Base-by-base conservation (phyloP, 2,797 vertebrate species). In the Poeciliopsis gracilis region DNA sequence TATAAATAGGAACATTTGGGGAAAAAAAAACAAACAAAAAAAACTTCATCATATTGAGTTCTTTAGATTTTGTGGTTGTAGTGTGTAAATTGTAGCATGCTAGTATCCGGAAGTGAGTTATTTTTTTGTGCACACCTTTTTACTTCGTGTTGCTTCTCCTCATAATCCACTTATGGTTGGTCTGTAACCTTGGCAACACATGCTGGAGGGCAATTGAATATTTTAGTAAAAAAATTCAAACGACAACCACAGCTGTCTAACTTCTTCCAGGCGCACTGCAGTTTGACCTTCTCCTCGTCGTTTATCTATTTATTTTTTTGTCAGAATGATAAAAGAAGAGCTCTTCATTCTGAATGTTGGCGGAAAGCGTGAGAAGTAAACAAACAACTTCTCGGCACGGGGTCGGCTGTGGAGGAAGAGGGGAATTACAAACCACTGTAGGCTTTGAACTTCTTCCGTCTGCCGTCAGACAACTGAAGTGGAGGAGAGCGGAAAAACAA, bases 111-210 rank as follows among this genome's bases (percentile, higher is more conserved):
- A 43, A 69, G 25, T 15, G 66, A 67, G 38, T 25, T 43, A 6
- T 43, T 41, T 12, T 12, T 69, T 43, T 69, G 11, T 69, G 23
- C 2, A 86, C 85, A 38, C n/a, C 83, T 72, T 78, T 80, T 77
- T 89, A 77, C 75, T 85, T 86, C 66, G 41, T 87, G 75, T 84
- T 90, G 80, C 82, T 87, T 81, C 82, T 82, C 84, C 80, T 81
- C 77, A 82, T 75, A 85, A 86, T 83, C 89, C 88, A 93, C 91
- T 90, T 72, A 86, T 88, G 76, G 88, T 82, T 90, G 80, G 84
- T 84, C 80, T 84, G 92, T 94, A 91, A 94, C 93, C 93, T 86
- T 93, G 90, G 91, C 82, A 93, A 93, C 93, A 81, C 61, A 77
- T 73, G 63, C 81, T 82, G 30, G 46, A 81, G 76, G 63, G 51